Base-by-base conservation (phyloP, 2,888 invertebrate genomes). In the Drosophila paracracens region DNA sequence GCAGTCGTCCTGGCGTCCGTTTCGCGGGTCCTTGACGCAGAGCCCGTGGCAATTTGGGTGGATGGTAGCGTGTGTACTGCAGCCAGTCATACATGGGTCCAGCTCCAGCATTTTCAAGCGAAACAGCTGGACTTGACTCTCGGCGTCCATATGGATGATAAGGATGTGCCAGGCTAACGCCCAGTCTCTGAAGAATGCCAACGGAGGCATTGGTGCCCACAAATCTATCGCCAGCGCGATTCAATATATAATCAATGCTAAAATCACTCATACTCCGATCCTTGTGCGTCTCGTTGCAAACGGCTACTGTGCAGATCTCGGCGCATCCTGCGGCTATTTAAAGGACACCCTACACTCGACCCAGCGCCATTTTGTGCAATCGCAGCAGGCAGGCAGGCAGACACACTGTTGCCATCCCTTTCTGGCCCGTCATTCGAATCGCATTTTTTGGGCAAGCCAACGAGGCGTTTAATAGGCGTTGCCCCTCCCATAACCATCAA, bases 31-130 rank as follows among this genome's bases (percentile, higher is more conserved):
- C 92, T 57, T 89, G 89, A 2, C 93, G 92, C 33, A 92, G 63
- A 1, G 91, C 83, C 94, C 96, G 93, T 61, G 95, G 95, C 54
- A 96, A 88, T 92, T 95, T 96, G 25, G 96, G 96, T 25, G 96
- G 96, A 88, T 94, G 94, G 89, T 96, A 96, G 72, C 96, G 94
- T 0, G 96, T 96, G 82, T 96, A 96, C 60, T 95, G 94, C 36
- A 96, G 92, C 96, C 96, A 96, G 69, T 95, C 93, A 82, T 93
- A 93, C 73, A 92, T 91, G 35, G 91, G 91, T 29, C 82, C 83
- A 5, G 43, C 18, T 27, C 81, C 83, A 5, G 43, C 43, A 18
- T 83, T 79, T 16, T 88, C 85, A 8, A 76, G 35, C 0, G 48
- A 2, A 1, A 56, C 43, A n/a, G 27, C 33, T 56, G 59, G 62